Percentiles rank a stretch among this genome's conserved stretches.
Conservation (phyloP, 2,888 invertebrate genomes). For the Bombyx huttoni region DNA sequence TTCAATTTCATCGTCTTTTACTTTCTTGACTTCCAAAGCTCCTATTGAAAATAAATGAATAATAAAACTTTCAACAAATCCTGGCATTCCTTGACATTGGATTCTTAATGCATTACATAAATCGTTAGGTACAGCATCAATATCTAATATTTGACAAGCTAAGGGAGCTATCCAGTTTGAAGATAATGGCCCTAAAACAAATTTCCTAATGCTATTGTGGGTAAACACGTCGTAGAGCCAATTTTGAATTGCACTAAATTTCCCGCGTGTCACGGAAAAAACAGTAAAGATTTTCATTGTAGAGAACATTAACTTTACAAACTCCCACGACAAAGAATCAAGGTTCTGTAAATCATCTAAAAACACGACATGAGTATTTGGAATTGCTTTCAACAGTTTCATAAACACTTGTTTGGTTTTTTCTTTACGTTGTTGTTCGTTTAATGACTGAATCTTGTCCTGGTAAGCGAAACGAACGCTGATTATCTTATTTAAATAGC, state of each 20-base stretch:
- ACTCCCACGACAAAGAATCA: constrained; percentile 58
- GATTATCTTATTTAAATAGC: constrained; percentile 66
- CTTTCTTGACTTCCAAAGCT: constrained; percentile 44
- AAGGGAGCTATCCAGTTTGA: constrained; percentile 52
- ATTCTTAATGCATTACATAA: constrained; percentile 54
- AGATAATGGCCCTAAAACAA: constrained; percentile 48
- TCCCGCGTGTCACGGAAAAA: constrained; percentile 44
- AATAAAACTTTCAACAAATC: constrained; percentile 65
- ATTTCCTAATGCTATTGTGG: constrained; percentile 46
- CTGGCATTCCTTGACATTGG: constrained; percentile 65
- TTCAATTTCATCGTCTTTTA: constrained; percentile 27
- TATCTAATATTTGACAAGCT: constrained; percentile 74
- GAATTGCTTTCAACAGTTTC: constrained; percentile 38
- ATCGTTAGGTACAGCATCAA: constrained; percentile 66
- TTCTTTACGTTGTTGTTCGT: constrained; percentile 39
- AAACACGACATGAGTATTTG: constrained; percentile 40
- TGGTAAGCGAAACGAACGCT: constrained; percentile 67
- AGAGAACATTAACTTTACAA: constrained; percentile 39
- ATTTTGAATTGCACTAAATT: constrained; percentile 39
- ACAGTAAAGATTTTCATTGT: constrained; percentile 42
- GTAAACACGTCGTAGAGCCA: constrained; percentile 59
- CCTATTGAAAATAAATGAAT: constrained; percentile 62
- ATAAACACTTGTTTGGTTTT: constrained; percentile 49
- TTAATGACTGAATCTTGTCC: constrained; percentile 38
- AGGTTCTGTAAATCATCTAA: constrained; percentile 66